These are phyloP conservation scores for Tetranychus truncatus DNA, from an alignment of 2,888 invertebrate species.

Conservation along the genomic window DNA sequence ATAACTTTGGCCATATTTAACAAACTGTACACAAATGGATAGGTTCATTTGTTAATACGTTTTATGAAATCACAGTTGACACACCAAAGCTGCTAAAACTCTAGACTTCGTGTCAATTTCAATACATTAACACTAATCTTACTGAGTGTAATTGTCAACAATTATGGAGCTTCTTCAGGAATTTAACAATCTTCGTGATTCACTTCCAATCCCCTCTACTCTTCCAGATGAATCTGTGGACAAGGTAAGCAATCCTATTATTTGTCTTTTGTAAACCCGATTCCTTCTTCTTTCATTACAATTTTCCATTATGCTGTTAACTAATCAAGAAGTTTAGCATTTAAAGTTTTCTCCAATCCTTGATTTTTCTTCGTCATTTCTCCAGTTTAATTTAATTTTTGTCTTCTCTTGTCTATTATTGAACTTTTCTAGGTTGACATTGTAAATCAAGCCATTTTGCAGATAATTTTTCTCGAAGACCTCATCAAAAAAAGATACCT, in stretches of 20 bases:
- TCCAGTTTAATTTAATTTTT: not conserved
- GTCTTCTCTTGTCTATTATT: not conserved
- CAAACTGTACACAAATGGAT: not conserved
- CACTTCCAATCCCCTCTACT: not conserved
- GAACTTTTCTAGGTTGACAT: not conserved
- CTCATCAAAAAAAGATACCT: not conserved
- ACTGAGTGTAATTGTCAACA: not conserved
- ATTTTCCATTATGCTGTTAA: too few species aligned
- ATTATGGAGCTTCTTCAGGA: not conserved
- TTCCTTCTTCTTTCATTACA: too few species aligned
- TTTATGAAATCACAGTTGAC: too few species aligned
- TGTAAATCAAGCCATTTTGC: not conserved
- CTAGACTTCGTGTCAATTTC: too few species aligned
- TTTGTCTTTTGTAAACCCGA: not conserved
- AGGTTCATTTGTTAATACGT: too few species aligned
- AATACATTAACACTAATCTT: too few species aligned
- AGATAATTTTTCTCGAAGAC: not conserved
- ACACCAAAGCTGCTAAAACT: too few species aligned
- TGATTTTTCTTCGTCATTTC: not conserved
- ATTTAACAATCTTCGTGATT: not conserved
- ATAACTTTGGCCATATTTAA: not conserved
- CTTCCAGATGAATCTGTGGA: not conserved
- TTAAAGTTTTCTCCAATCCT: too few species aligned
- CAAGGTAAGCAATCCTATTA: not conserved
- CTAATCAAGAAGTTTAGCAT: too few species aligned